phyloP scores from a whole-genome alignment of 2,888 invertebrate species.

The Hydroisotoma schaefferi region DNA sequence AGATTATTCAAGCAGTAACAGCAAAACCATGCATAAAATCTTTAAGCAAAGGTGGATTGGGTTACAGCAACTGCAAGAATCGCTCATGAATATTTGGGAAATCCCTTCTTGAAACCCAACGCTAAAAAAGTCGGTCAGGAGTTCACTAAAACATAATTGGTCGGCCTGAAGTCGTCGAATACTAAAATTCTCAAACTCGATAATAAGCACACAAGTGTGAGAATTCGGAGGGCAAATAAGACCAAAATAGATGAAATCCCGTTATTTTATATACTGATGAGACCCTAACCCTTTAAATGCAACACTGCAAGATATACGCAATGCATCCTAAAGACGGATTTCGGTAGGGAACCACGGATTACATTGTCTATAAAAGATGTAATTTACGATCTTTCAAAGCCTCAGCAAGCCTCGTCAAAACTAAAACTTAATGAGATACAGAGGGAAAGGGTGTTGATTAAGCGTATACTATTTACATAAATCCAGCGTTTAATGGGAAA shows the following conservation, averaged over 20 bases:
- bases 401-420: no score
- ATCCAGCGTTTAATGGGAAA: constrained; percentile 5
- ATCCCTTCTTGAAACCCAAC: no score
- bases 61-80: no score
- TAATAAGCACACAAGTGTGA: background rate
- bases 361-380: no score
- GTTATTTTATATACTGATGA: background rate
- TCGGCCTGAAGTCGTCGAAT: no score
- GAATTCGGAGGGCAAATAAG: background rate
- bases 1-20: no score
- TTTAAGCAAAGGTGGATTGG: no score
- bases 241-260: background rate
- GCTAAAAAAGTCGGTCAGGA: no score
- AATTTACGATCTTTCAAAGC: background rate
- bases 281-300: background rate
- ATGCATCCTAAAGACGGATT: background rate
- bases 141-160: no score
- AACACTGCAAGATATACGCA: background rate
- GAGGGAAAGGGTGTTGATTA: background rate
- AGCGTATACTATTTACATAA: background rate
- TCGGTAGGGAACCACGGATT: background rate
- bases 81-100: no score
- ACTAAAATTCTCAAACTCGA: no score
- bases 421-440: constrained; percentile 3
- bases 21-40: no score